Base-by-base conservation (phyloP, 2,113 vertebrate species). In the Pachycephala philippinensis region DNA sequence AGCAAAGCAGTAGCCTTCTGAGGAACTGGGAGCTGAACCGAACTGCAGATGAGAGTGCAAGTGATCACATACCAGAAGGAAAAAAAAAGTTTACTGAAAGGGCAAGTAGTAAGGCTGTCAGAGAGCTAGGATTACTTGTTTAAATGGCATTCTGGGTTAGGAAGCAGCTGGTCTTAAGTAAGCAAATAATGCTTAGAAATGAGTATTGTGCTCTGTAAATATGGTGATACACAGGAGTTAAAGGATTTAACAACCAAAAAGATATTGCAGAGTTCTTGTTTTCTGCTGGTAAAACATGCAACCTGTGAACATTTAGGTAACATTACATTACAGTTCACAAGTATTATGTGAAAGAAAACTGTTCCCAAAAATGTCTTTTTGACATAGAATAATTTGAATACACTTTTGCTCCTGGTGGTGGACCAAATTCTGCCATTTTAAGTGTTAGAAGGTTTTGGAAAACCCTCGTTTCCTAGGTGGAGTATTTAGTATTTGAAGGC, bases 121-220 rank as follows among this genome's bases (percentile, higher is more conserved):
- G 50, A 81, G 54, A 87, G 86, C 63, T 95, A 91, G 86, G 94
- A 88, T 89, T 94, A 93, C 80, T 82, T 93, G 84, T 92, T 76
- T 96, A 96, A 86, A 96, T 82, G 79, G 59, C 69, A 94, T 87
- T 86, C 78, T 79, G 84, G 65, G 47, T 89, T 89, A 84, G 72
- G 86, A 84, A 94, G 79, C 84, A 95, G 50, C 37, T 84, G 88
- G 69, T n/a, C 74, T 81, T 63, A 72, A 81, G 87, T 79, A 96
- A 90, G 91, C 61, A 93, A 96, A 93, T 66, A 83, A 79, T 92
- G 24, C 63, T 87, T 84, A 74, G 40, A 89, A 95, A 89, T 91
- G 4, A 86, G 33, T 54, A 45, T 74, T 84, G 63, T 76, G 28
- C 37, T 93, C 85, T 75, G 70, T 84, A 94, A 93, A 94, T 92